Evolutionary conservation across 2,888 invertebrate genomes (phyloP), one percentile per base, ranked within the genome.

Genomic region (Amiota communis): DNA sequence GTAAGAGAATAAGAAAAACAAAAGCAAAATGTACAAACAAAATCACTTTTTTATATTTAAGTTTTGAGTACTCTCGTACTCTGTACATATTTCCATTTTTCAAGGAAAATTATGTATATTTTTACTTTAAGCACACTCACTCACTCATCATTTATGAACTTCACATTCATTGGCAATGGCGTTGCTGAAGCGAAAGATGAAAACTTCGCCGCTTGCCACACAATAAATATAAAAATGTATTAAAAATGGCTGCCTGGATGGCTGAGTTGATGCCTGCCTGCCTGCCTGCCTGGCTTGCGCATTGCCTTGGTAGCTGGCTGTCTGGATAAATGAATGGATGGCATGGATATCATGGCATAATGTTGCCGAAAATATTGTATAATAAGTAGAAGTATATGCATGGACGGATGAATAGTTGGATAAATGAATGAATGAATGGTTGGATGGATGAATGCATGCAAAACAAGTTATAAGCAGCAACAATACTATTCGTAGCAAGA

Each of bases 141-240:
- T n/a, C 20, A 20, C 46, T 36, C 46, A 46, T 46, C 13, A 63
- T 63, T 63, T 63, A 63, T 63, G 36, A 63, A 63, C 63, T 63
- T 63, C 9, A 59, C 9, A 59, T 59, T 20, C 59, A 9, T 53
- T 20, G 47, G 67, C 67, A 13, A 20, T 17, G 11, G 49, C 53
- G 53, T 53, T 15, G 53, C 13, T 15, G n/a, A 69, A 56, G 53
- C 9, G 10, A 13, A n/a, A 57, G 57, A 70, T 13, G 15, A 48
- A 17, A 56, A 70, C 2, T 49, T 23, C 13, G 20, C 57, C 57
- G 47, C 6, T 13, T 47, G 46, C 56, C 23, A 12, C 36, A 48
- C 20, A 72, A 72, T 68, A 67, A 70, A 70, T 57, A 63, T n/a
- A 12, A 68, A 72, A 48, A 20, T 67, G 64, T 67, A 72, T 67